phyloP scores from a whole-genome alignment of 2,113 vertebrate genomes.

The Python bivittatus region DNA sequence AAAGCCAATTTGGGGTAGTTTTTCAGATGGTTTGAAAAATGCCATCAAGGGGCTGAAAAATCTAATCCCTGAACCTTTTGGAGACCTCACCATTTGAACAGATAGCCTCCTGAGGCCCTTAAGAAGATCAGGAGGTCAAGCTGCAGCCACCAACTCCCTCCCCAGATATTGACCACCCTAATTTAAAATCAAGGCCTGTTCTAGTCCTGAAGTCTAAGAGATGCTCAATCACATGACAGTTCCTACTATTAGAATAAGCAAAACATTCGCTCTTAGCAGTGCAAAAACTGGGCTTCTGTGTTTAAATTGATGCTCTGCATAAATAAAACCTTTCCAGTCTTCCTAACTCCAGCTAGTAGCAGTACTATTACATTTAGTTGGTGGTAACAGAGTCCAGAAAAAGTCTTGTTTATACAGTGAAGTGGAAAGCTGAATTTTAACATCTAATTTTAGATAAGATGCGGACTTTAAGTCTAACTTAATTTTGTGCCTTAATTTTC shows the following conservation, averaged over 20 bases:
- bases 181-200: conserved; percentile 46
- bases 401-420: background rate
- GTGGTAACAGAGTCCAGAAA: conserved; percentile 20
- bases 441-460: conserved; percentile 12
- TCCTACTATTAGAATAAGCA: conserved; percentile 36
- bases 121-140: too few species aligned
- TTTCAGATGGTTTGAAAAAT: too few species aligned
- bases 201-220: conserved; percentile 37
- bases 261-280: background rate
- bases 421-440: background rate
- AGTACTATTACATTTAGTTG: conserved; percentile 29
- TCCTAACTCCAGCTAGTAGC: conserved; percentile 26
- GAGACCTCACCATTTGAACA: too few species aligned
- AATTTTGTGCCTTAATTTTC: background rate
- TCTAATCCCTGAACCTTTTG: too few species aligned
- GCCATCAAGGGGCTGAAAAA: too few species aligned
- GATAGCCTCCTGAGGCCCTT: too few species aligned
- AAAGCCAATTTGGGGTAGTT: too few species aligned
- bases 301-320: conserved; percentile 34
- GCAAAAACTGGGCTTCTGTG: conserved; percentile 26
- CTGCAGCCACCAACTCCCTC: too few species aligned
- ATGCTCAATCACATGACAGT: conserved; percentile 23
- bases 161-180: too few species aligned
- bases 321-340: conserved; percentile 10
- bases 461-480: background rate